Evolutionary conservation across 1,140 invertebrate genomes (phyloP).

Genomic region (Latrodectus geometricus): DNA sequence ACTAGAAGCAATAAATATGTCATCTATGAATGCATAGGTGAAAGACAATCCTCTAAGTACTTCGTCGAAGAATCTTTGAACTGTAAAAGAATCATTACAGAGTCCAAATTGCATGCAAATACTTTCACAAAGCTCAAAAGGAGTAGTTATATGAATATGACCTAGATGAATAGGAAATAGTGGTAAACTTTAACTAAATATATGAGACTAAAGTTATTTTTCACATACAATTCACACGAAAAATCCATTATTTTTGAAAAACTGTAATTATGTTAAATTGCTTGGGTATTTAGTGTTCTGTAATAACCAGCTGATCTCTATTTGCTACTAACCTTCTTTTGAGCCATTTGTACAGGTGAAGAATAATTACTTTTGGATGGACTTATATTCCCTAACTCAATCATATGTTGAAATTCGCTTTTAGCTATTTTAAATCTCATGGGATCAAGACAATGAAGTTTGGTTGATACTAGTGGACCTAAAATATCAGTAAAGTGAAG

Average conservation of each 20-base stretch:
- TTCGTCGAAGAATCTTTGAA: too few species aligned
- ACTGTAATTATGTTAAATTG: conserved; percentile 63
- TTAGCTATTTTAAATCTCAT: neutral
- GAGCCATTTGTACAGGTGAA: conserved; percentile 61
- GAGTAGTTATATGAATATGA: conserved; percentile 61
- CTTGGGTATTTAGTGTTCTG: conserved; percentile 63
- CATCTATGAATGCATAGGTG: too few species aligned
- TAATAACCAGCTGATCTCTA: conserved; percentile 64
- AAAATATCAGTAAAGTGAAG: neutral
- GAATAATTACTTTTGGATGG: neutral
- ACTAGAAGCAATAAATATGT: too few species aligned
- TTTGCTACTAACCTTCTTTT: conserved; percentile 45
- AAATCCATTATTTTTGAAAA: conserved; percentile 64
- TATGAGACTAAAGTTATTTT: conserved; percentile 57
- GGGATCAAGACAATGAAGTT: too few species aligned
- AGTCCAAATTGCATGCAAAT: conserved; percentile 65
- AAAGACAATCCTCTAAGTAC: too few species aligned
- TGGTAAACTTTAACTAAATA: conserved; percentile 63
- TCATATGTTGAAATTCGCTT: neutral
- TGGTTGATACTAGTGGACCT: neutral
- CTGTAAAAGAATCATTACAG: conserved; percentile 34
- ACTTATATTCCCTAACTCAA: neutral
- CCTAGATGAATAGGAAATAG: conserved; percentile 59
- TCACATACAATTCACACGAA: conserved; percentile 20
- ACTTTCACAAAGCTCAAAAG: conserved; percentile 64